phyloP scores from a whole-genome alignment of 2,113 vertebrate species.

The Trinectes maculatus region DNA sequence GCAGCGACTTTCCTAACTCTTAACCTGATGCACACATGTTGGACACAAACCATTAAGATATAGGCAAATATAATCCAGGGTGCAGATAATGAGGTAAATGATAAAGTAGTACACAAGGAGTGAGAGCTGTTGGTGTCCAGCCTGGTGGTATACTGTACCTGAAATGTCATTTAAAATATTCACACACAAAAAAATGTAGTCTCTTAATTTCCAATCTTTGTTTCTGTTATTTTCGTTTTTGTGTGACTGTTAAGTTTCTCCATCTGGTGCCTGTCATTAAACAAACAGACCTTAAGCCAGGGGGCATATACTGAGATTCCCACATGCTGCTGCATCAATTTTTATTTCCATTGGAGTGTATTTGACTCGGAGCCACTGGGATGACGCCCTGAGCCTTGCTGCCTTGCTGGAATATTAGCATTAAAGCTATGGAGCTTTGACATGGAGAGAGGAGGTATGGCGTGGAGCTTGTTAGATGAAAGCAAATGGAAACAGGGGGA shows the following conservation, averaged over 20 bases:
- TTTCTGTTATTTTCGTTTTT: constrained; percentile 31
- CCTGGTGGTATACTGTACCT: constrained; percentile 15
- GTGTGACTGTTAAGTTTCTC: constrained; percentile 31
- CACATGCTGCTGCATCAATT: constrained; percentile 22
- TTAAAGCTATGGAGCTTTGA: constrained; percentile 25
- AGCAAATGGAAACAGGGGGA: constrained; percentile 8
- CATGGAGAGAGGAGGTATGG: neutral
- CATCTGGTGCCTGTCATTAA: constrained; percentile 55
- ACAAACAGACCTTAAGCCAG: constrained; percentile 43
- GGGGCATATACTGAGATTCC: constrained; percentile 34
- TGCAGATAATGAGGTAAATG: neutral
- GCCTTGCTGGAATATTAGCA: constrained; percentile 21
- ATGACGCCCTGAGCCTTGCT: constrained; percentile 33
- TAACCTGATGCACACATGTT: neutral
- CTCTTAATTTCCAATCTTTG: neutral
- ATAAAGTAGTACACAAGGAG: constrained; percentile 5
- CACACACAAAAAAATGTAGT: constrained; percentile 1
- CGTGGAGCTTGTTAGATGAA: constrained; percentile 18
- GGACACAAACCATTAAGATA: constrained; percentile 1
- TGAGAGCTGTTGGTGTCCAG: constrained; percentile 18
- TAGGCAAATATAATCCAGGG: neutral
- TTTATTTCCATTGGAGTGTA: constrained; percentile 7
- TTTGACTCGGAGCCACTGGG: constrained; percentile 9
- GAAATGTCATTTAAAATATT: constrained; percentile 47
- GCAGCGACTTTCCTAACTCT: too few species aligned